Conservation (phyloP, 2,797 vertebrate species). For the Acipenser oxyrinchus region DNA sequence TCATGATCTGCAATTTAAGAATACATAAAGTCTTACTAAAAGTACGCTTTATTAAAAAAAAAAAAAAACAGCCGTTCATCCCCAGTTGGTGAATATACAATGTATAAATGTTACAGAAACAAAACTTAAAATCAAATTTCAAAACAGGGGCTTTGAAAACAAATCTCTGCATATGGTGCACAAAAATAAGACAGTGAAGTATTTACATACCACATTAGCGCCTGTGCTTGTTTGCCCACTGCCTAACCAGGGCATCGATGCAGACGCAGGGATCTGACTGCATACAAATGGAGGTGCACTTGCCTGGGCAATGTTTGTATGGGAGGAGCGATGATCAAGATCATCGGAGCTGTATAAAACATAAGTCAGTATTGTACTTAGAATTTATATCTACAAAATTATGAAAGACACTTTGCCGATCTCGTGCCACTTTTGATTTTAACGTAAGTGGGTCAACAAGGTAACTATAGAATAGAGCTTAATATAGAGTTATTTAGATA, state of each 20-base stretch:
- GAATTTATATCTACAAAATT: background rate
- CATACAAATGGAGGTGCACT: conserved; percentile 63
- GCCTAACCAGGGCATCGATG: conserved; percentile 93
- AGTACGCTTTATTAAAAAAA: too few species aligned
- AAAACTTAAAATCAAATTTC: too few species aligned
- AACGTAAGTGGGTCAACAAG: background rate
- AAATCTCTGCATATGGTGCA: too few species aligned
- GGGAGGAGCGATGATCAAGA: conserved; percentile 81
- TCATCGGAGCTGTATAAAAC: conserved; percentile 79
- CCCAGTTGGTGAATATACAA: too few species aligned
- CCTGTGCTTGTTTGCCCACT: conserved; percentile 93
- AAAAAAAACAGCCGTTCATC: too few species aligned
- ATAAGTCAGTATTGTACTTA: background rate
- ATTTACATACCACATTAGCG: conserved; percentile 79
- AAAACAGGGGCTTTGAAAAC: too few species aligned
- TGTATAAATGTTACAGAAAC: too few species aligned
- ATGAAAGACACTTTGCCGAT: too few species aligned
- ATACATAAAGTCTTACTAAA: background rate
- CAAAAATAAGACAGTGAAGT: too few species aligned
- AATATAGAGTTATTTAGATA: background rate
- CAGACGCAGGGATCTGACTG: conserved; percentile 70
- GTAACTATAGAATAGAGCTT: background rate
- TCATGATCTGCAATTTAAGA: conserved; percentile 74
- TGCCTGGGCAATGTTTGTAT: conserved; percentile 81
- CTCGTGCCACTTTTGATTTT: too few species aligned